Base-by-base conservation (phyloP, 2,113 vertebrate genomes). In the Myodes glareolus region DNA sequence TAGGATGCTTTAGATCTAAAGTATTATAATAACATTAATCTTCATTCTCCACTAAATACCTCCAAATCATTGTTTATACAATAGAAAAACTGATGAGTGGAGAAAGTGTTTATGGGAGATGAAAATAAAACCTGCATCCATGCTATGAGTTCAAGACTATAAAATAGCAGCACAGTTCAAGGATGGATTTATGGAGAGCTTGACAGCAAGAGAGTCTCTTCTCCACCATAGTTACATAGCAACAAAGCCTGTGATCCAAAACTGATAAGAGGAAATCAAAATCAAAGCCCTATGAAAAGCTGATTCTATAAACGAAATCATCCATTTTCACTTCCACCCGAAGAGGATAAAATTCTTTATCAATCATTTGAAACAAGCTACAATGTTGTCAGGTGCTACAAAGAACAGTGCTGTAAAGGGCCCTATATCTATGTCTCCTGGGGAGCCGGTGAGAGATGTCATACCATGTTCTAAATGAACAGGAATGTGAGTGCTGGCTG, bases 231-330 rank as follows among this genome's bases (percentile, higher is more conserved):
- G 75, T 81, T 95, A 96, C 58, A 85, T 1, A 80, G 10, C 11
- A 73, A 80, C 23, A 81, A 89, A 52, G 36, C 14, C 76, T 90
- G 86, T 47, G 86, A 42, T 76, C 70, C 55, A 61, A 16, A 91
- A 11, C 23, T 94, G 87, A 84, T 92, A 10, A 95, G 94, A 42
- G 17, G 95, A 91, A 45, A 25, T 84, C 47, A 87, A 88, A 95
- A 75, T 39, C 21, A 87, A 96, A 84, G 36, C 4, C 72, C 13
- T 63, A 77, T 72, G 52, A 96, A 95, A 90, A 68, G 63, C 27
- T 72, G 45, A 89, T 52, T 88, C 61, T 94, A 27, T 55, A 82
- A 88, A 93, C 6, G 23, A 94, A 97, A 68, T 27, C n/a, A 80
- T 61, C 23, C 27, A 86, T 47, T 67, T 47, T 50, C 42, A 82